phyloP scores from a whole-genome alignment of 2,113 vertebrate species.

The Xiphophorus maculatus region DNA sequence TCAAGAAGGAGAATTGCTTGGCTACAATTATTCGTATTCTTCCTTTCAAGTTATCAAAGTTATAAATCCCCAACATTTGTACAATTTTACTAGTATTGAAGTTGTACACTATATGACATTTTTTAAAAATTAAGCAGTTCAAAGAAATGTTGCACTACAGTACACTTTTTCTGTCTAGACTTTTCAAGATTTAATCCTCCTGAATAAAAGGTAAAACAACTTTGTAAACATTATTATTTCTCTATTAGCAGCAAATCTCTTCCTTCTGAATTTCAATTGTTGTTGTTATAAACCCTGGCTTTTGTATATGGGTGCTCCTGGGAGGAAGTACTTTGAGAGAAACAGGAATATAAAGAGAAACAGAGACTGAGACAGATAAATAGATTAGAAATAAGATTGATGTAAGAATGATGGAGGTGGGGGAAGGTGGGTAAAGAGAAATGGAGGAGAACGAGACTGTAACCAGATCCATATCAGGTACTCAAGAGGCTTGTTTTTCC shows the following conservation, averaged over 20 bases:
- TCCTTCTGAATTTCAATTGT: slow-evolving; percentile 30
- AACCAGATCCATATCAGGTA: slow-evolving; percentile 45
- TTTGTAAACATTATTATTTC: slow-evolving; percentile 48
- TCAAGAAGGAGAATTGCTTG: neutral
- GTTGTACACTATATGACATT: slow-evolving; percentile 35
- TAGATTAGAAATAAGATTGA: slow-evolving; percentile 52
- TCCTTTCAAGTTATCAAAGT: neutral
- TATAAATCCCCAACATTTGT: neutral
- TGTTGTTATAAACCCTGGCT: slow-evolving; percentile 54
- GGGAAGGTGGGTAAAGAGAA: slow-evolving; percentile 36
- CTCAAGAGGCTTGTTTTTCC: slow-evolving; percentile 51
- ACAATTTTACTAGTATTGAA: neutral
- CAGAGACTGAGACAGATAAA: slow-evolving; percentile 31
- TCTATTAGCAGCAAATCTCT: slow-evolving; percentile 60
- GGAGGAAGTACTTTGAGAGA: slow-evolving; percentile 8
- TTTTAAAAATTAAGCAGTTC: slow-evolving; percentile 18
- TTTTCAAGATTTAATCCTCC: slow-evolving; percentile 30
- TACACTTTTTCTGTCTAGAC: slow-evolving; percentile 14
- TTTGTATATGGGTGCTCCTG: slow-evolving; percentile 18
- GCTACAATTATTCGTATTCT: neutral
- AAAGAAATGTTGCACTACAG: slow-evolving; percentile 6
- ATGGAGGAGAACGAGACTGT: slow-evolving; percentile 48
- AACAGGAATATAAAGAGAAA: neutral
- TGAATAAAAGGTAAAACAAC: slow-evolving; percentile 49
- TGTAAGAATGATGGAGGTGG: slow-evolving; percentile 25